Base-by-base conservation (phyloP, 2,888 invertebrate species). In the Oithona nana region DNA sequence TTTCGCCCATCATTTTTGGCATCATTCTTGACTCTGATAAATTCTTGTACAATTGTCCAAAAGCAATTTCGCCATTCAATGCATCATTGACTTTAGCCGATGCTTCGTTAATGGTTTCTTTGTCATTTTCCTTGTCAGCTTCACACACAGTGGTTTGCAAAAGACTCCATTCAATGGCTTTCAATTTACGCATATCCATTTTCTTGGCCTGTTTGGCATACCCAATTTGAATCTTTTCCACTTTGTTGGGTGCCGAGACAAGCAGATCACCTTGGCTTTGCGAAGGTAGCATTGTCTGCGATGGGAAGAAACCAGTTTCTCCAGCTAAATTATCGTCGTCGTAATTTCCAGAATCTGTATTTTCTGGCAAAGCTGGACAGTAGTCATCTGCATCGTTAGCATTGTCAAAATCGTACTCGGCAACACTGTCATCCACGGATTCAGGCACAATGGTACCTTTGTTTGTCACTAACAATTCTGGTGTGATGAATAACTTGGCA, bases 161-260 rank as follows among this genome's bases (percentile, higher is more conserved):
- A 66, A 82, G 72, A 50, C 77, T 77, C 82, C 86, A 86, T 65
- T 88, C 83, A 61, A 80, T 78, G n/a, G 76, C 75, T 71, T 90
- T 90, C 54, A 90, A 73, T 70, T 81, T 83, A 69, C 83, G 84
- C 81, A 90, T 88, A 69, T 92, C 87, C 51, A 90, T 81, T 64
- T 83, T 85, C 71, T 90, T 90, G 3, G 90, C 86, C 63, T 83
- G 79, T 73, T 83, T 81, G 3, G 88, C 86, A 72, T 86, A 89
- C 0, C 82, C 80, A 65, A 90, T 83, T 68, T 82, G 79, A 1
- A 62, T n/a, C 8, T 64, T 26, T 16, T 29, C 60, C 67, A 80
- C 80, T 73, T 79, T 79, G 65, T 79, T 79, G 0, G 85, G 85
- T 1, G 81, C 80, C 54, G 81, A 80, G 11, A 84, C 76, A 71